Conservation (phyloP, 2,113 vertebrate species). For the Pomatorhinus ruficollis region DNA sequence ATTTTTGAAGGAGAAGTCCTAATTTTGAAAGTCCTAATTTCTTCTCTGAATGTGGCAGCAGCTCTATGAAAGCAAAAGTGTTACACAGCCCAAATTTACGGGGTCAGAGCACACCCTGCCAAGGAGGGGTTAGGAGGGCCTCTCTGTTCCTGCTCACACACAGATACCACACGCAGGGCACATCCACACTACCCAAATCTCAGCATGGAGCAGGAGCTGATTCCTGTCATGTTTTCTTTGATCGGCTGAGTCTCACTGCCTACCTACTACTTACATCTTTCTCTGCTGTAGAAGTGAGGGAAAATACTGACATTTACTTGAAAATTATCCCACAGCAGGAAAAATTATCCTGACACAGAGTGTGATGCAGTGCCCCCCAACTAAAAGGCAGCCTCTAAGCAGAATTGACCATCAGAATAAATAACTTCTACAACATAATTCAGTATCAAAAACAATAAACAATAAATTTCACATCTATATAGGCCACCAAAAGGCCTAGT, state of each 20-base stretch:
- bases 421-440: not conserved
- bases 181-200: not conserved
- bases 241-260: not conserved
- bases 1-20: not conserved
- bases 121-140: not conserved
- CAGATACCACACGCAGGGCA: not conserved
- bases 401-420: not conserved
- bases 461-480: not conserved
- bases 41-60: not conserved
- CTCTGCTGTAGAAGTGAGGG: not conserved
- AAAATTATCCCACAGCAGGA: not conserved
- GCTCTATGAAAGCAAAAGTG: not conserved
- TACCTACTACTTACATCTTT: not conserved
- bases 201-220: not conserved
- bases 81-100: accelerated
- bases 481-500: not conserved
- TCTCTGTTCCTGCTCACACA: not conserved
- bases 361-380: not conserved
- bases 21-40: not conserved
- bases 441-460: not conserved
- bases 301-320: not conserved
- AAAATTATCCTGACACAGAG: not conserved
- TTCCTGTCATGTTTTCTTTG: not conserved
- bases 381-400: not conserved
- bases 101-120: not conserved